phyloP scores from a whole-genome alignment of 2,113 vertebrate species.

The Euleptes europaea region DNA sequence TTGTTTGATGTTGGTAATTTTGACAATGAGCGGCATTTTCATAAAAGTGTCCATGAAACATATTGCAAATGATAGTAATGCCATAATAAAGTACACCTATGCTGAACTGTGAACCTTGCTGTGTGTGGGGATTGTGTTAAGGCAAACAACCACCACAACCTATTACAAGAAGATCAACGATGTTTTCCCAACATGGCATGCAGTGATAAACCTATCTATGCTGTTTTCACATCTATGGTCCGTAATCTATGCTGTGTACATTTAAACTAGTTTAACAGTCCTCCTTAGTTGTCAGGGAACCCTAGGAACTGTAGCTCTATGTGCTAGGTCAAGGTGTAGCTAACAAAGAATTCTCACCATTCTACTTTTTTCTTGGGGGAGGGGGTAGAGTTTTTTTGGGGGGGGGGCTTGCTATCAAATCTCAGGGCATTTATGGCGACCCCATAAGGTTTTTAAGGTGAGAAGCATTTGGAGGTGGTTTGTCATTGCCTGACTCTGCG shows the following conservation, averaged over 20 bases:
- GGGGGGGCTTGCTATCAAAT: neutral
- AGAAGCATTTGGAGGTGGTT: too few species aligned
- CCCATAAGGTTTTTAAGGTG: neutral
- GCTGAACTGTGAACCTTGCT: neutral
- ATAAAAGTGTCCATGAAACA: fast-evolving
- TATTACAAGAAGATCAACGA: too few species aligned
- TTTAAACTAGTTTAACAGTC: too few species aligned
- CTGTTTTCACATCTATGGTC: too few species aligned
- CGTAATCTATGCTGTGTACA: too few species aligned
- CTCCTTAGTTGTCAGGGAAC: neutral
- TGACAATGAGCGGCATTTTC: neutral
- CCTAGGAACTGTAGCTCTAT: neutral
- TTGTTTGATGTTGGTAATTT: neutral
- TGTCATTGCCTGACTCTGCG: too few species aligned
- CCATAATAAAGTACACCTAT: slow-evolving; percentile 26
- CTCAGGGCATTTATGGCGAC: neutral
- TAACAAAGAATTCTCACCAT: neutral
- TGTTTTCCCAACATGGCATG: too few species aligned
- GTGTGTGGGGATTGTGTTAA: neutral
- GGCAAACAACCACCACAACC: too few species aligned
- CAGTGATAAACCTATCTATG: neutral
- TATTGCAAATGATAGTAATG: fast-evolving
- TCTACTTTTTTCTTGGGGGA: neutral
- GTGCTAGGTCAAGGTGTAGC: too few species aligned
- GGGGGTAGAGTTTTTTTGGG: neutral